Base-by-base conservation (phyloP, 2,888 invertebrate genomes). In the Unio pictorum region DNA sequence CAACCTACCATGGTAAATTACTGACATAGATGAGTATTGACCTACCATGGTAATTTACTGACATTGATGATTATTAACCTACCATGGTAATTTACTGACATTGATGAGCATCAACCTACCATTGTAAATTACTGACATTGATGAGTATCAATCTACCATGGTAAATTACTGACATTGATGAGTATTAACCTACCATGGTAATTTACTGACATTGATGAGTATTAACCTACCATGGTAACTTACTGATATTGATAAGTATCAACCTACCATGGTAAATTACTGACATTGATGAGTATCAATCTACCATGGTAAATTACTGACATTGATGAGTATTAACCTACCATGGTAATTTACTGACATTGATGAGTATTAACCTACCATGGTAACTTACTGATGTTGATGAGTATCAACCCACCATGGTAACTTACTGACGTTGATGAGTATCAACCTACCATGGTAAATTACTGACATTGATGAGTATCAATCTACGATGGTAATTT, bases 21-120 rank as follows among this genome's bases (percentile, higher is more conserved):
- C 45, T 45, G 4, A 45, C 15, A 60, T 23, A 23, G 88, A 88
- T 71, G 74, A 82, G 60, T 78, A 83, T 62, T 79, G 74, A 62
- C 81, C 82, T 23, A 84, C 86, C 15, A 74, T 83, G 67, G 86
- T 88, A 74, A 81, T 81, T 78, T 45, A 45, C 45, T 45, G 4
- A 45, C 15, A 76, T 88, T 34, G 88, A 88, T 71, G 74, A 82
- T 58, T 78, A 83, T 62, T 79, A 75, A 62, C 81, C 82, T 23
- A 84, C 86, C 15, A 74, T 83, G 67, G 87, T 88, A 74, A 81
- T 81, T 78, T 45, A 45, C 45, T 45, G 4, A 45, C 15, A 76
- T 88, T 34, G 88, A 88, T 71, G 74, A 82, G 60, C 78, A 83
- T 62, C 80, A 75, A 62, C 81, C 82, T 23, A 84, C 86, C 15